phyloP scores from a whole-genome alignment of 1,140 invertebrate genomes.

The Bombus breviceps region DNA sequence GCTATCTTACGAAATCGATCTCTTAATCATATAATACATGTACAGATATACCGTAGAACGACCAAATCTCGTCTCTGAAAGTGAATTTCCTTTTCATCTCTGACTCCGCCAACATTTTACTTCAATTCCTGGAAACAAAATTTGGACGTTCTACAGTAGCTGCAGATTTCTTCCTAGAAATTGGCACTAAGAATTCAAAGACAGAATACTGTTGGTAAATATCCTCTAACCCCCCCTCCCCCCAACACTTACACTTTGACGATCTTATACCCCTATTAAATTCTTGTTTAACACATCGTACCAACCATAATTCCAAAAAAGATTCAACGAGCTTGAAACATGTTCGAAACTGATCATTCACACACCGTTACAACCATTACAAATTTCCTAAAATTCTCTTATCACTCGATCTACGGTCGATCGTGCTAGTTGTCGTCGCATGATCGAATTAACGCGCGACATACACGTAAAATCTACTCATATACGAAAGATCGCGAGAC shows the following conservation, averaged over 20 bases:
- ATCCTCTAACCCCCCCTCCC: constrained; percentile 35
- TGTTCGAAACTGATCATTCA: neutral
- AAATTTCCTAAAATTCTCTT: neutral
- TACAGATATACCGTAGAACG: constrained; percentile 41
- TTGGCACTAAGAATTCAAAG: constrained; percentile 75
- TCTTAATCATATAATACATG: constrained; percentile 50
- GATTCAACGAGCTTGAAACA: neutral
- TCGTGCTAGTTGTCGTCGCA: neutral
- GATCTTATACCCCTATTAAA: neutral
- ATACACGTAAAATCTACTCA: neutral
- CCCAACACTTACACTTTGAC: too few relatives aligned
- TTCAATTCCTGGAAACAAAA: neutral
- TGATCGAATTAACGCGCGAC: neutral
- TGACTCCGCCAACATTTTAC: neutral
- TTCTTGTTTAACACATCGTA: neutral
- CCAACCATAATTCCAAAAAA: neutral
- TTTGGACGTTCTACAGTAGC: constrained; percentile 6
- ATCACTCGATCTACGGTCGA: neutral
- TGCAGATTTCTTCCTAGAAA: constrained; percentile 58
- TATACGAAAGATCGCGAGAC: neutral
- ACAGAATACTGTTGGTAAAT: constrained; percentile 74
- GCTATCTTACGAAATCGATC: neutral
- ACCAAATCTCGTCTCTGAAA: neutral
- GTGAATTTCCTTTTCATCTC: neutral
- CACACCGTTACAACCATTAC: neutral